A percentile compares a stretch with the other conserved stretches of the same genome.
These are phyloP conservation scores for Lepidothrix coronata DNA, from an alignment of 2,113 vertebrate genomes.

Conservation along the genomic window DNA sequence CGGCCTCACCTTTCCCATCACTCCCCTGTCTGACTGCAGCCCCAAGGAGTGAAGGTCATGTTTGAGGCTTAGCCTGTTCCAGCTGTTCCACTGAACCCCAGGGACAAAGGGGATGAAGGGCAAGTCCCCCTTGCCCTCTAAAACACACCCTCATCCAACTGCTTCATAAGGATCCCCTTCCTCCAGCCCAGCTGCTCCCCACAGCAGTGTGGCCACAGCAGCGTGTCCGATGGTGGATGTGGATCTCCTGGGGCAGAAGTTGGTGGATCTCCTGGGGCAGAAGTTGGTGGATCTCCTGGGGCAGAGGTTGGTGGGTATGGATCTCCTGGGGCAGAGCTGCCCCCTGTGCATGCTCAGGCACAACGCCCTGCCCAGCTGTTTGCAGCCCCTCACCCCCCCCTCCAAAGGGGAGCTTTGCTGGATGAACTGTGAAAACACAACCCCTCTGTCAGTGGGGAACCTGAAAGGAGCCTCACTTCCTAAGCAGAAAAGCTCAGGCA, in stretches of 20 bases:
- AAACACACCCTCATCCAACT: rapidly evolving
- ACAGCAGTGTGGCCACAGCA: background rate
- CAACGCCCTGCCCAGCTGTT: background rate
- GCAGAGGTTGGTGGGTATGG: background rate
- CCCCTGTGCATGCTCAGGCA: background rate
- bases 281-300: background rate
- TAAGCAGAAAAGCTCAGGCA: background rate
- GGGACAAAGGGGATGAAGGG: background rate
- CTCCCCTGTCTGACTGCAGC: background rate
- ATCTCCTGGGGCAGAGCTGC: background rate
- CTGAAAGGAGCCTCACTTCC: background rate
- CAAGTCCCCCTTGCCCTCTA: background rate
- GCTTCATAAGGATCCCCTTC: background rate
- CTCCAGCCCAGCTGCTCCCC: background rate
- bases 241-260: background rate
- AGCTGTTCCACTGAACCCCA: background rate
- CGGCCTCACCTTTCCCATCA: background rate
- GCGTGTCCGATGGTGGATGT: background rate
- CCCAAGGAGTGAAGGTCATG: background rate
- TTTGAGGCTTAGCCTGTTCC: background rate
- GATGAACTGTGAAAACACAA: background rate
- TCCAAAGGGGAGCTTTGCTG: background rate
- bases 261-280: background rate
- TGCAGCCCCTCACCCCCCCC: background rate
- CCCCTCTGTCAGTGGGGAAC: background rate